These are phyloP conservation scores for Chironomus riparius DNA, from an alignment of 2,888 invertebrate genomes.

Conservation along the genomic window DNA sequence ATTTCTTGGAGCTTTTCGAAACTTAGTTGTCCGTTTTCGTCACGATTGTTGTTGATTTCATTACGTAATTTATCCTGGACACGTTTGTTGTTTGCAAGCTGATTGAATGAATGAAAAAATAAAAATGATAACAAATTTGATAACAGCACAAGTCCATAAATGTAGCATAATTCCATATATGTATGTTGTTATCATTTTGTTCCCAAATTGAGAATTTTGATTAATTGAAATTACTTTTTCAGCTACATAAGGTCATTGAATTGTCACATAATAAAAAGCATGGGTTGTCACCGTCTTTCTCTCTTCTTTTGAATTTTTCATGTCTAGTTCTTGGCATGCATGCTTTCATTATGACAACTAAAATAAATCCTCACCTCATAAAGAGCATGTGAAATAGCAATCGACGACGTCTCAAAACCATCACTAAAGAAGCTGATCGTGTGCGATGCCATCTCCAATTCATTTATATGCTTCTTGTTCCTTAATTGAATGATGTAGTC, in stretches of 20 bases:
- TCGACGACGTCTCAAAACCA: constrained; percentile 39
- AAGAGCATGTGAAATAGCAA: constrained; percentile 32
- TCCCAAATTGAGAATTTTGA: too few species aligned
- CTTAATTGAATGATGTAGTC: constrained; percentile 37
- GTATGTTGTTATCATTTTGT: too few species aligned
- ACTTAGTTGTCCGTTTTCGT: background rate
- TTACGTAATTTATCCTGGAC: constrained; percentile 34
- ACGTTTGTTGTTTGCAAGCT: background rate
- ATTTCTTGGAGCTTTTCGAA: constrained; percentile 33
- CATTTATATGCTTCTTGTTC: constrained; percentile 34
- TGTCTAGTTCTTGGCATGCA: too few species aligned
- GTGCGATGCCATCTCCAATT: constrained; percentile 33
- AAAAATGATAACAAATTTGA: too few species aligned
- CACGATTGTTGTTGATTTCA: background rate
- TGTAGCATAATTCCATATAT: too few species aligned
- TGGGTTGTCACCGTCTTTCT: too few species aligned
- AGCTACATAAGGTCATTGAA: too few species aligned
- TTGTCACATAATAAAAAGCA: too few species aligned
- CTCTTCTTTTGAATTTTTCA: too few species aligned
- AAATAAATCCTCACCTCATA: background rate
- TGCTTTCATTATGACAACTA: too few species aligned
- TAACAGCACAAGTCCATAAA: too few species aligned
- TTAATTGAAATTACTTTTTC: too few species aligned
- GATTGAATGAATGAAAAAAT: background rate
- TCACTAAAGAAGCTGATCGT: constrained; percentile 38